Base-by-base conservation (phyloP, 2,797 vertebrate species). In the Catharus ustulatus region DNA sequence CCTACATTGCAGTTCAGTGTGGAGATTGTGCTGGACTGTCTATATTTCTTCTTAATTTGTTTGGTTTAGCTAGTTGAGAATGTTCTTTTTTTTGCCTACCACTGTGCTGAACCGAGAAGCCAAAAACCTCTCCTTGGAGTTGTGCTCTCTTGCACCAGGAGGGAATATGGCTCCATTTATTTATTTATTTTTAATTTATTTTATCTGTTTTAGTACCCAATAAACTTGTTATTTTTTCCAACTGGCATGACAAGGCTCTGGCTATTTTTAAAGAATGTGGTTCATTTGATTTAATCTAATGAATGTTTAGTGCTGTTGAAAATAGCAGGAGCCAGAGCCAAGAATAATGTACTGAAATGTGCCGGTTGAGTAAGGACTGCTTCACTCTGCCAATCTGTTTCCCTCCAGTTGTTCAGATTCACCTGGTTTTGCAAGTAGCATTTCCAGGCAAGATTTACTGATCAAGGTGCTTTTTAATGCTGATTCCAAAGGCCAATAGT, bases 261-360 rank as follows among this genome's bases (percentile, higher is more conserved):
- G 80, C 85, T 96, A 95, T 96, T 96, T 97, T 96, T 96, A 90
- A 95, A 90, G 85, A 94, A 86, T 69, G 59, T 90, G 74, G 85
- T 79, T 95, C 89, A 93, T 96, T 89, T 95, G 92, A 96, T 94
- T 95, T 94, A 95, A 93, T 95, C 83, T 94, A 91, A 96, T 91
- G 95, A 94, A 76, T 88, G 89, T 82, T 96, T 84, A 95, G 94
- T 69, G 45, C 87, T 88, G 92, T 96, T 94, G 89, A 94, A 95
- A 96, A 96, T 86, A 94, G 74, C 67, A 49, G 80, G 80, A 97
- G 74, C 71, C 82, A 61, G 87, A 82, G 95, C 94, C 96, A 97
- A 96, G 89, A 95, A 96, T 86, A 97, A 96, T 71, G 94, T 94
- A 71, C 92, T 86, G 87, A 89, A 96, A 91, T 93, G 76, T 93